Base-by-base conservation (phyloP, 2,888 invertebrate species). In the Gari tellinella region DNA sequence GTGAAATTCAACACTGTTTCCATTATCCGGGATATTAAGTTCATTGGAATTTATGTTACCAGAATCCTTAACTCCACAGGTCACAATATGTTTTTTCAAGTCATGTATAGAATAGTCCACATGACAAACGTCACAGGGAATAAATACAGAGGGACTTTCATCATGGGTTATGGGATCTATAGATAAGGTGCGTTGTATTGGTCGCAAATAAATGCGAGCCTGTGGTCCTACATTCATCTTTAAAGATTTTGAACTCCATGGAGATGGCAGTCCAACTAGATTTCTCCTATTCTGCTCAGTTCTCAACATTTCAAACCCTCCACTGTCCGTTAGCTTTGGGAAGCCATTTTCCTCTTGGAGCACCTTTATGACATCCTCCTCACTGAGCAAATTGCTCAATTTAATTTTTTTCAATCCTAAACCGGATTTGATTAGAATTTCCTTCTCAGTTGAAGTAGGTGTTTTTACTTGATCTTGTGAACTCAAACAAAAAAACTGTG, bases 261-360 rank as follows among this genome's bases (percentile, higher is more conserved):
- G 19, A 26, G 55, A 57, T 26, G 58, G 41, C 14, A 69, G 51
- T 2, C 55, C 15, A 19, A 23, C 17, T 5, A 74, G 37, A 19
- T 43, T 26, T 43, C 62, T 64, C 26, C 69, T 25, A 38, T 74
- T 74, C 31, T 38, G 43, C 14, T 37, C 25, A 17, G 51, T 56
- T 46, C 69, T 61, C 17, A 74, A 21, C 26, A 68, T n/a, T 61
- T 74, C 65, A 68, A 74, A 60, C 10, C 68, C 68, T 12, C 61
- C 65, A 46, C 49, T 41, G 15, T 51, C 31, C n/a, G n/a, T 46
- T 21, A 69, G 25, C 37, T 63, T 51, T 21, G 56, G 60, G 43
- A 62, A 68, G 21, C 49, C 62, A 5, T 40, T 17, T 25, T 17
- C 23, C 40, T 37, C 49, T 7, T 37, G 23, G 15, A 61, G 12